A percentile compares a stretch with the other conserved stretches of the same genome.
Conservation (phyloP, 2,113 vertebrate species). For the Leuciscus idus region DNA sequence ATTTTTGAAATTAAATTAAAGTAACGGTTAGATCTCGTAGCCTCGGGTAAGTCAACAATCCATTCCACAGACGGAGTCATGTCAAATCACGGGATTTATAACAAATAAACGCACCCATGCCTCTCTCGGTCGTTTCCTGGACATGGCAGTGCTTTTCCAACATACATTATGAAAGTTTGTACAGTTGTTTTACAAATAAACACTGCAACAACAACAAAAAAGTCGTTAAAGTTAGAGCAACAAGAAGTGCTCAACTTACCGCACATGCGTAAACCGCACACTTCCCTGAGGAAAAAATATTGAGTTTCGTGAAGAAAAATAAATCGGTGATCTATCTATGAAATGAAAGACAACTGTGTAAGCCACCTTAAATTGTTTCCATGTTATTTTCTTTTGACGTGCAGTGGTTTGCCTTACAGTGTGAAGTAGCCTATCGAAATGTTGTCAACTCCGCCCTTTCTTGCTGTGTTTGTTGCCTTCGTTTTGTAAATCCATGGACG, state of each 20-base stretch:
- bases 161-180: too few relatives aligned
- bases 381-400: background rate
- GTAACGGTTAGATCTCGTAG: too few relatives aligned
- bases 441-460: conserved; percentile 15
- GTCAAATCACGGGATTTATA: background rate
- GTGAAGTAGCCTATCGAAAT: background rate
- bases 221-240: background rate
- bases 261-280: background rate
- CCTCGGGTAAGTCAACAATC: background rate
- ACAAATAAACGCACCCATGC: background rate
- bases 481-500: background rate
- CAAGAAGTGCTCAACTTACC: background rate
- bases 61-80: background rate
- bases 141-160: background rate
- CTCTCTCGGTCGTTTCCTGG: background rate
- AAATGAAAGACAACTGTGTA: background rate
- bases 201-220: background rate
- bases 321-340: background rate
- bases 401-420: background rate
- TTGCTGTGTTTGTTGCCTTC: background rate
- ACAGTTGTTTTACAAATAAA: background rate
- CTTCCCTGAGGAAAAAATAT: background rate
- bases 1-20: background rate
- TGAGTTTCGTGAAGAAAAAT: background rate
- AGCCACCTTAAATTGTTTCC: background rate